Base-by-base conservation (phyloP, 2,797 vertebrate genomes). In the Sparus aurata region DNA sequence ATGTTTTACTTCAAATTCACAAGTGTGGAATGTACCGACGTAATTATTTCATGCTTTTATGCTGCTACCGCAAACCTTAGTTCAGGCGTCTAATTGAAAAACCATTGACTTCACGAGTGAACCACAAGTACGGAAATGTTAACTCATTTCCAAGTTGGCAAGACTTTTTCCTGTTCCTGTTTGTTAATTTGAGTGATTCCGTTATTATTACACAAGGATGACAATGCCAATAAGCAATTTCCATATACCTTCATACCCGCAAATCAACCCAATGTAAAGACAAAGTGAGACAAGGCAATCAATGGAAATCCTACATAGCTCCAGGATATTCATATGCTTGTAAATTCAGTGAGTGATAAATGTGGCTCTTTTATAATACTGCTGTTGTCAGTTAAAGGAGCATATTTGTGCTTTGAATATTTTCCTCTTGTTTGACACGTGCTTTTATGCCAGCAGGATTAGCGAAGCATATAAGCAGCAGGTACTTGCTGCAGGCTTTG, bases 391-490 rank as follows among this genome's bases (percentile, higher is more conserved):
- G 17, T 45, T 58, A 62, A 45, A 49, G 58, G 38, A 46, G 46
- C 47, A 65, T 66, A 30, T 43, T 34, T 34, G 13, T 58, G 12
- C 25, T 75, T 63, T 27, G 5, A 57, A 61, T 66, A 25, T 54
- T 18, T 41, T 75, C 9, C 11, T n/a, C 12, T n/a, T 47, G 49
- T 66, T 77, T 52, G 41, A 4, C 65, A 47, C 50, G 63, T 27
- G 50, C 20, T 43, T 71, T 63, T 47, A 68, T 71, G 52, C 46
- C 16, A 54, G 23, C 30, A 25, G 17, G 46, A 46, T 65, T 20
- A 65, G 65, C 13, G 46, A 10, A 72, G 69, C 43, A 45, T 62
- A 60, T 22, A 43, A 68, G 55, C 53, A 80, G 69, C 27, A 69
- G 69, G 23, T 74, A 54, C 20, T 82, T 25, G 41, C 53, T 50